These are phyloP conservation scores for Byasa hedistus DNA, from an alignment of 2,888 invertebrate genomes.

Conservation along the genomic window DNA sequence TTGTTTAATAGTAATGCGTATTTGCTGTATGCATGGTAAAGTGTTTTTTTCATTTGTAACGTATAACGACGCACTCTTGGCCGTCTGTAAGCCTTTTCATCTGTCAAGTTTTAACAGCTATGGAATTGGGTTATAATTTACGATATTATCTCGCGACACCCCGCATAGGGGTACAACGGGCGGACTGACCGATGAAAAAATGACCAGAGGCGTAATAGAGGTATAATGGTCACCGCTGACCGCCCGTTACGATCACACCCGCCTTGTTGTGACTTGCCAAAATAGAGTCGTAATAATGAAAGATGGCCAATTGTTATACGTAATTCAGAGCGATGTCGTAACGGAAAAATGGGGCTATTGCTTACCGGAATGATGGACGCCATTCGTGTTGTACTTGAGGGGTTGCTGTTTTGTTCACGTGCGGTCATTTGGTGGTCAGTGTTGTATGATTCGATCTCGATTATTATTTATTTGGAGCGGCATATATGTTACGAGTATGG, in stretches of 20 bases:
- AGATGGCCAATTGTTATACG: constrained; percentile 71
- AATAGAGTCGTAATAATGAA: constrained; percentile 77
- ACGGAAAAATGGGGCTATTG: constrained; percentile 42
- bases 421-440: constrained; percentile 24
- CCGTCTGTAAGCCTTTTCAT: constrained; percentile 76
- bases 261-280: constrained; percentile 76
- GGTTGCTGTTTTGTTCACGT: constrained; percentile 20
- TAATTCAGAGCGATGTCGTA: constrained; percentile 70
- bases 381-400: constrained; percentile 48
- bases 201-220: constrained; percentile 56
- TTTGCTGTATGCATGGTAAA: constrained; percentile 41
- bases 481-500: constrained; percentile 7
- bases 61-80: constrained; percentile 68
- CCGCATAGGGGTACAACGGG: constrained; percentile 74
- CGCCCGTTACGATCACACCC: constrained; percentile 60
- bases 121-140: constrained; percentile 80
- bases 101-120: constrained; percentile 77
- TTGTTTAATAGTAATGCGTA: constrained; percentile 58
- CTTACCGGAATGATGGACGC: constrained; percentile 35
- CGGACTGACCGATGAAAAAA: constrained; percentile 68
- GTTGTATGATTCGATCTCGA: constrained; percentile 3
- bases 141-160: constrained; percentile 76
- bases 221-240: constrained; percentile 65
- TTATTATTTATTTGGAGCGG: constrained; percentile 3
- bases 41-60: constrained; percentile 65